These are phyloP conservation scores for Tachuris rubrigastra DNA, from an alignment of 2,113 vertebrate genomes.

Conservation along the genomic window DNA sequence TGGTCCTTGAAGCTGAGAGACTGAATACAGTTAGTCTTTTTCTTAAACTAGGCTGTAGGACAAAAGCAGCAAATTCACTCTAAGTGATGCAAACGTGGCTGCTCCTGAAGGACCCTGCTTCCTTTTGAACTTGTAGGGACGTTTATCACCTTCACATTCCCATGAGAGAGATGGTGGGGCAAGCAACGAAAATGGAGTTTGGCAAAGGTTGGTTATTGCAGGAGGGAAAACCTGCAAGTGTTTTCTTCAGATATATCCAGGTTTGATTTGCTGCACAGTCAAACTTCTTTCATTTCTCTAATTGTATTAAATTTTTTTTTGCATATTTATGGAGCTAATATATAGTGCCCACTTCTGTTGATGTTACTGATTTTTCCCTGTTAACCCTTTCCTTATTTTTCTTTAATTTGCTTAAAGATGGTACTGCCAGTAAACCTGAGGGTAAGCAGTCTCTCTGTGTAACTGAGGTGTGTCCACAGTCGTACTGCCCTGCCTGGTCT, in stretches of 20 bases:
- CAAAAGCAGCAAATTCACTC: neutral
- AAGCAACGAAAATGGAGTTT: neutral
- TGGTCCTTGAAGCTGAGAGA: constrained; percentile 34
- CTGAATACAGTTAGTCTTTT: neutral
- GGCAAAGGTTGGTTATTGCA: neutral
- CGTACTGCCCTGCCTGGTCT: constrained; percentile 57
- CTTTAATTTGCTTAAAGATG: constrained; percentile 94
- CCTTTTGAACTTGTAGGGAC: neutral
- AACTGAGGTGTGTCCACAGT: constrained; percentile 76
- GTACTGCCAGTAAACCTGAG: constrained; percentile 91
- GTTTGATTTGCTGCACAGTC: constrained; percentile 52
- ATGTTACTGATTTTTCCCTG: constrained; percentile 81
- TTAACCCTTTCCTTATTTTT: constrained; percentile 83
- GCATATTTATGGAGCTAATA: constrained; percentile 67
- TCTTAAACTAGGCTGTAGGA: neutral
- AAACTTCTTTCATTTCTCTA: constrained; percentile 44
- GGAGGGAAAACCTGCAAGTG: neutral
- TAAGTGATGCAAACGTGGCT: neutral
- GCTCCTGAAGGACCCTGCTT: neutral
- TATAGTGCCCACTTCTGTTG: constrained; percentile 68
- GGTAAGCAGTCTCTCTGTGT: constrained; percentile 90
- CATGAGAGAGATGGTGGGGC: neutral
- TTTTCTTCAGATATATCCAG: neutral
- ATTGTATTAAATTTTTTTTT: constrained; percentile 44
- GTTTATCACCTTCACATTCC: neutral